Conservation (phyloP, 2,797 vertebrate species). For the Pogoniulus pusillus region DNA sequence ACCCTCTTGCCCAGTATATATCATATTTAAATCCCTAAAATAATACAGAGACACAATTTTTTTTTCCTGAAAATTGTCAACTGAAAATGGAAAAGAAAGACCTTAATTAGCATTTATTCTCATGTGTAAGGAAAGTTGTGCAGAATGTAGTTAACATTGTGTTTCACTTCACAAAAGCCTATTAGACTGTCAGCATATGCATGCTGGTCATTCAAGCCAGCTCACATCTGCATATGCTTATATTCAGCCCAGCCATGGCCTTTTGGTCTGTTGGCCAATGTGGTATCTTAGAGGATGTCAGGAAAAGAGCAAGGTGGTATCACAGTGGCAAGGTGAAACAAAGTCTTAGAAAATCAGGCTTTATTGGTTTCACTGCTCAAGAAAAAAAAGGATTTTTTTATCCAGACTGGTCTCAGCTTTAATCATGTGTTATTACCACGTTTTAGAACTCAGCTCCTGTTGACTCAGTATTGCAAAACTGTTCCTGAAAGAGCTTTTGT, state of each 20-base stretch:
- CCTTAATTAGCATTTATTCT: background rate
- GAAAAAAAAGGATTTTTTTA: background rate
- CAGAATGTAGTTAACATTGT: background rate
- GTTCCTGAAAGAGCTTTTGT: conserved; percentile 31
- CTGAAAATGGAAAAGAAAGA: background rate
- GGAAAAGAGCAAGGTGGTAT: background rate
- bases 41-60: background rate
- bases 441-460: conserved; percentile 24
- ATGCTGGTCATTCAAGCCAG: background rate
- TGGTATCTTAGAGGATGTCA: background rate
- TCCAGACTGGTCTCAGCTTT: background rate
- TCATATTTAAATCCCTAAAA: background rate
- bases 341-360: background rate
- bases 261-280: background rate
- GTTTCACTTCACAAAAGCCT: background rate
- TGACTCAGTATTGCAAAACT: conserved; percentile 15
- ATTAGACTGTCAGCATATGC: background rate
- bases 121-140: background rate
- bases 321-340: background rate
- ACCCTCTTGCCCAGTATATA: background rate
- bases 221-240: accelerated
- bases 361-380: background rate
- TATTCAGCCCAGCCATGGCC: background rate
- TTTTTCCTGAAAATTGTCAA: background rate
- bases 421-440: background rate